Evolutionary conservation across 1,140 invertebrate species (phyloP).

Genomic region (Tetragonula clypearis): DNA sequence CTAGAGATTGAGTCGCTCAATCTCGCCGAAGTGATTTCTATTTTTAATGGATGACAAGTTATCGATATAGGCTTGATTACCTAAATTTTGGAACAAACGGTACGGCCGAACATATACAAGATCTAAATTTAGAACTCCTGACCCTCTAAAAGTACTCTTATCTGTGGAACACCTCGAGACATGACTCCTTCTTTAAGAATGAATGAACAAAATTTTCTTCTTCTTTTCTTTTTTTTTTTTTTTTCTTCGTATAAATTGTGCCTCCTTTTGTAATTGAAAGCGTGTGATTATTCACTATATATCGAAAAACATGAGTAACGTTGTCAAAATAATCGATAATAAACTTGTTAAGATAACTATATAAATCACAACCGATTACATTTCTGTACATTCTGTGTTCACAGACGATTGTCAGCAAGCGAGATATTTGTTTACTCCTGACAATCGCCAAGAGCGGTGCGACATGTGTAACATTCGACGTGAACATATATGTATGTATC

Average conservation of each 20-base stretch:
- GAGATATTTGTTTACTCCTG: conserved; percentile 1
- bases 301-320: neutral
- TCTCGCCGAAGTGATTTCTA: neutral
- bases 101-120: neutral
- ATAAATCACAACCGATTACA: neutral
- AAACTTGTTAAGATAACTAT: neutral
- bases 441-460: neutral
- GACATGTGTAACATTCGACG: neutral
- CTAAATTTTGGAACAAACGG: conserved; percentile 24
- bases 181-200: neutral
- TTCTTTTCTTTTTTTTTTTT: too few species aligned
- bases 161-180: neutral
- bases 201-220: neutral
- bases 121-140: conserved; percentile 33
- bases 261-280: too few species aligned
- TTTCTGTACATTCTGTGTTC: neutral
- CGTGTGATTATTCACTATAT: too few species aligned
- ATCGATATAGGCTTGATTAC: conserved; percentile 34
- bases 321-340: neutral
- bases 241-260: too few species aligned
- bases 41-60: conserved; percentile 14
- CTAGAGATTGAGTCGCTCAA: neutral
- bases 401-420: neutral
- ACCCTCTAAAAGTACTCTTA: conserved; percentile 43
- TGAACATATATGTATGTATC: neutral